Percentiles rank a stretch among this genome's conserved stretches.
These are phyloP conservation scores for Sciurus carolinensis DNA, from an alignment of 2,797 vertebrate genomes.

Conservation along the genomic window DNA sequence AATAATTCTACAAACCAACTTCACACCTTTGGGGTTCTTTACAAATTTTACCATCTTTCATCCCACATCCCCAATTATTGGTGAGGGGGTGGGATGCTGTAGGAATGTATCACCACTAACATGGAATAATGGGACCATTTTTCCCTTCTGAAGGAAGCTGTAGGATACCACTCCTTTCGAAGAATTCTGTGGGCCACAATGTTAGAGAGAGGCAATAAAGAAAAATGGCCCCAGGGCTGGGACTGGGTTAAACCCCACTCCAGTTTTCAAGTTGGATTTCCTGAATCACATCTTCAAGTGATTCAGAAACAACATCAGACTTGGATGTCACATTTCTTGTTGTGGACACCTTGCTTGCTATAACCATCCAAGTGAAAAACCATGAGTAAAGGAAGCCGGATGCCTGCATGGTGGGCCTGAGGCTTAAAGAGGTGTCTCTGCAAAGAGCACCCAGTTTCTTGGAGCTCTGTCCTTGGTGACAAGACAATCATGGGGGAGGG, in stretches of 20 bases:
- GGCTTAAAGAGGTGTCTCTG: slow-evolving; percentile 34
- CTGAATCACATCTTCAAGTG: slow-evolving; percentile 38
- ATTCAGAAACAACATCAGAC: slow-evolving; percentile 3
- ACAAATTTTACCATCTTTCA: slow-evolving; percentile 29
- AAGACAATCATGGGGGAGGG: not conserved
- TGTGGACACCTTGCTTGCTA: not conserved
- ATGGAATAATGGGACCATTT: not conserved
- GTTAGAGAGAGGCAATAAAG: not conserved
- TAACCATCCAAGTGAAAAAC: slow-evolving; percentile 22
- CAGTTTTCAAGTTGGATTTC: not conserved
- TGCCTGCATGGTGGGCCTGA: not conserved
- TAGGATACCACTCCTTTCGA: slow-evolving; percentile 13
- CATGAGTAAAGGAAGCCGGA: not conserved
- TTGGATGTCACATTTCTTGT: not conserved
- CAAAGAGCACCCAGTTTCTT: not conserved
- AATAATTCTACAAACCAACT: slow-evolving; percentile 39
- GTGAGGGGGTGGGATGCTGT: not conserved
- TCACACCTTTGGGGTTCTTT: slow-evolving; percentile 49
- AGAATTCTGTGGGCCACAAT: not conserved
- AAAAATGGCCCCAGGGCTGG: not conserved
- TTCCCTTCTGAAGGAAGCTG: slow-evolving; percentile 56
- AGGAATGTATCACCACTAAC: not conserved
- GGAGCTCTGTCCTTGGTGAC: not conserved
- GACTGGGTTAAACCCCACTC: not conserved
- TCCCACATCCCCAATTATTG: slow-evolving; percentile 45